Base-by-base conservation (phyloP, 2,113 vertebrate genomes). In the Xiphophorus couchianus region DNA sequence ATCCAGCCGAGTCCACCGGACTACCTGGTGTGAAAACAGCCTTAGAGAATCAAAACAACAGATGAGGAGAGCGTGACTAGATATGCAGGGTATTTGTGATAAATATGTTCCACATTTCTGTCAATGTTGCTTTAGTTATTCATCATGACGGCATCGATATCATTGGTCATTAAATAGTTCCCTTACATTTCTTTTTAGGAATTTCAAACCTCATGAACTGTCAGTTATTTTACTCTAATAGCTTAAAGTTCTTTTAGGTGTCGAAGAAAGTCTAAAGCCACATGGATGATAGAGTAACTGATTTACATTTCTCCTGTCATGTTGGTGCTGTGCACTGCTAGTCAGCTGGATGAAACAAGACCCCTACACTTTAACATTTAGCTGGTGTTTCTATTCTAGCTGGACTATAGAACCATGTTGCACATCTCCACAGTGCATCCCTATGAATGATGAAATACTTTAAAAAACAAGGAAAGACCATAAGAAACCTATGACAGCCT, bases 41-140 rank as follows among this genome's bases (percentile, higher is more conserved):
- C 35, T 12, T 11, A 37, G 35, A 37, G 35, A 84, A 73, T 78
- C 22, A 78, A 22, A 48, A 74, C 63, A 31, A 44, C 22, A 62
- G 54, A 74, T 19, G 29, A 44, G 17, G 68, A 28, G 60, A 37
- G 28, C 25, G 19, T 25, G 48, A 54, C 48, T 9, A 54, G 48
- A 7, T 19, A 54, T 54, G 48, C 48, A 54, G 48, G 7, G 7
- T 9, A 54, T 19, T 54, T 54, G 5, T 19, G 7, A 54, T 2
- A 19, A 22, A 54, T 22, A 54, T 22, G 17, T 7, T 14, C 3
- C 39, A 42, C 39, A 42, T 48, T 48, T 48, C 1, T 48, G 44
- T 44, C 42, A 19, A 10, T n/a, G 25, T 58, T 58, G 19, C 25
- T 22, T n/a, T 58, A n/a, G 17, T 25, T 58, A n/a, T 58, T 58